Conservation (phyloP, 2,113 vertebrate genomes). For the Peromyscus maniculatus region DNA sequence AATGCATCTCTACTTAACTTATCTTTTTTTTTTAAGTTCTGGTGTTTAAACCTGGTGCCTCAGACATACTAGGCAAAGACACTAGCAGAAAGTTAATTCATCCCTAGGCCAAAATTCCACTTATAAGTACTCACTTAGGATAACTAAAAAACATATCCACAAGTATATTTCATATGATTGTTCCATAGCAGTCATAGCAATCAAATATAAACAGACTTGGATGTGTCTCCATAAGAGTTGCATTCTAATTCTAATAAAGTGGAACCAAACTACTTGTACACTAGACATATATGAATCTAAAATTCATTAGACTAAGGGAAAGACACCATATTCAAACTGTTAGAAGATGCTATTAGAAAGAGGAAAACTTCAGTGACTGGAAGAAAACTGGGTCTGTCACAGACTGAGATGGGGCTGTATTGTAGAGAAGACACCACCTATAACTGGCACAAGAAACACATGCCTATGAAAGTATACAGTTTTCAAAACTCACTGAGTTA, state of each 20-base stretch:
- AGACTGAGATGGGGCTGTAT: background rate
- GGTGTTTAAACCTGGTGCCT: background rate
- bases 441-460: background rate
- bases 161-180: background rate
- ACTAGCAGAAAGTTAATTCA: background rate
- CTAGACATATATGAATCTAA: background rate
- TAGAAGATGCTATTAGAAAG: slow-evolving; percentile 7
- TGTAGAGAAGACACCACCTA: background rate
- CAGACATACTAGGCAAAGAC: background rate
- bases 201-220: background rate
- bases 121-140: background rate
- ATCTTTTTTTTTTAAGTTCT: background rate
- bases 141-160: background rate
- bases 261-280: background rate
- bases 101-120: background rate
- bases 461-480: background rate
- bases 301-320: slow-evolving; percentile 7
- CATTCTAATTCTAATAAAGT: background rate
- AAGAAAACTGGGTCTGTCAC: background rate
- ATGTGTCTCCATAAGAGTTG: background rate
- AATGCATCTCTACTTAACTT: background rate
- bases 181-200: background rate
- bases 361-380: background rate
- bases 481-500: background rate
- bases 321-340: background rate